Evolutionary conservation across 2,888 invertebrate species (phyloP), one percentile per base, ranked within the genome.

Genomic region (Epiblema foenella): DNA sequence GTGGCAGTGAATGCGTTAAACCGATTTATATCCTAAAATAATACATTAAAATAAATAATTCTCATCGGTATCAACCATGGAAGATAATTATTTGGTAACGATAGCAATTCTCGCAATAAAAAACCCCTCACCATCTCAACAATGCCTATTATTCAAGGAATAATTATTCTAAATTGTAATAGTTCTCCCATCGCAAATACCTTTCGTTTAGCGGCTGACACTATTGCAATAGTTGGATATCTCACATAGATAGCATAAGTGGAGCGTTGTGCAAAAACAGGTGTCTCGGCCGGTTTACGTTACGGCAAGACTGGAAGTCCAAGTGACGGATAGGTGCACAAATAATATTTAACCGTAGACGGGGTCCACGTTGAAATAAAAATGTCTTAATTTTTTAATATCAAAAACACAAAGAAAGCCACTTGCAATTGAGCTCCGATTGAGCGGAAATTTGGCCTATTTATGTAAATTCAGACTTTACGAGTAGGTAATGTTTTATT

Each of bases 231-330:
- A 54, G 18, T 24, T 29, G 51, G 69, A 58, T 64, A 69, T 51
- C 69, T 69, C 69, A 67, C 37, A 51, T 39, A 17, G 39, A 58
- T 63, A 58, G 56, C 54, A 24, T 69, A 64, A 52, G 49, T 69
- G 56, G 69, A 64, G 57, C 63, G 62, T 64, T 64, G 69, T 63
- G 68, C 39, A 69, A 63, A 56, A 69, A 33, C 69, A 58, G 63
- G 63, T 64, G 69, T 37, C 20, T 12, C n/a, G 68, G 63, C 63
- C 49, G 63, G 69, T 63, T 63, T 20, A 10, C 52, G 39, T 63
- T 20, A 15, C 52, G 39, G 9, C 51, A 18, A 29, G 18, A 51
- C 33, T 56, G n/a, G 46, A 46, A 46, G 46, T 46, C 46, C 46
- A 46, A 46, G 46, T 46, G 46, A 46, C 46, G 46, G 46, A n/a